Base-by-base conservation (phyloP, 2,113 vertebrate species). In the Tetraodon nigroviridis region DNA sequence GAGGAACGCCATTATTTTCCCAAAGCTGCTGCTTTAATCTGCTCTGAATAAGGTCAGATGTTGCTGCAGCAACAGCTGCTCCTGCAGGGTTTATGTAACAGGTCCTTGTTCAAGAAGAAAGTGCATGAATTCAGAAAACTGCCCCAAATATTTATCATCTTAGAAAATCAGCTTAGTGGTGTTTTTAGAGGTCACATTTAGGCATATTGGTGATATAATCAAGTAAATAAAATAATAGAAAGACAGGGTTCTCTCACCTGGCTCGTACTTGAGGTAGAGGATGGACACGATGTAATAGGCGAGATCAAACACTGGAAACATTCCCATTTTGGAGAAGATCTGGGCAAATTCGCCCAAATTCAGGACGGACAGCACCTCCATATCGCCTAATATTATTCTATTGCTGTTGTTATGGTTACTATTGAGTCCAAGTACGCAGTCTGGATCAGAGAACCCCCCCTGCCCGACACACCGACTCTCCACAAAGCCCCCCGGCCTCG, bases 251-350 rank as follows among this genome's bases (percentile, higher is more conserved):
- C 54, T 79, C 93, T 91, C 73, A 97, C 96, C 96, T 85, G 95
- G 93, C 85, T 99, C 95, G 81, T 95, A 97, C 83, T 95, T 97
- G 87, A 99, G 93, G 91, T 98, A 99, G 81, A 99, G 92, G 75
- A 99, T 88, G 75, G 96, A 98, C 73, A 98, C 92, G 78, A 98
- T 93, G 90, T 95, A 99, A 73, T 98, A 98, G 18, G 94, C 94
- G 22, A 97, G 78, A 83, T 99, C 95, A 84, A 99, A 99, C 1
- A 96, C 88, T 0, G 95, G 96, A 88, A 97, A 99, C 80, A 97
- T 91, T 51, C 94, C 93, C 78, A 98, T 89, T 80, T 94, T 90
- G 37, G 96, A 93, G 89, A 98, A 98, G 76, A 90, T 90, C 21
- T 91, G 91, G 66, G 93, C 89, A 56, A 93, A 81, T 64, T 98